Percentiles rank a stretch among this genome's conserved stretches.
These are phyloP conservation scores for Ateles fusciceps DNA, from an alignment of 2,797 vertebrate species.

Conservation along the genomic window DNA sequence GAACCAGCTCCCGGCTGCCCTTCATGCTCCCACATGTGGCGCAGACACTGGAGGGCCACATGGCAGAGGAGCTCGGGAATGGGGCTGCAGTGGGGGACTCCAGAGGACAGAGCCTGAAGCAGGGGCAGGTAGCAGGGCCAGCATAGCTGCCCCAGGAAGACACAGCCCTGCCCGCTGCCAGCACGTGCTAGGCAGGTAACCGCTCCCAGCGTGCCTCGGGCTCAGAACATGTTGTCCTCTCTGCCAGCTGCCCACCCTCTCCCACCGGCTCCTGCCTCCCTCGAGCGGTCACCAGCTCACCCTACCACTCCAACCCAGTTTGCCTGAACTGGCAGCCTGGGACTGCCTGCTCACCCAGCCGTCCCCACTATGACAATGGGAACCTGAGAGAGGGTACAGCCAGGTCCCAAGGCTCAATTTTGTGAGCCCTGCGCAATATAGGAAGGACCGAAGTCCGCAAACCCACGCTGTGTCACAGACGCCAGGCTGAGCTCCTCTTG, in stretches of 20 bases:
- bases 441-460: accelerated
- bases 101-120: background rate
- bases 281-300: background rate
- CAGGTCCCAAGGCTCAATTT: background rate
- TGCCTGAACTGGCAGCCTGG: accelerated
- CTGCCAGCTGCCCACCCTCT: background rate
- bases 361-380: background rate
- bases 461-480: accelerated
- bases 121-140: no score
- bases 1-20: no score
- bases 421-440: accelerated
- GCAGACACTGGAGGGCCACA: background rate
- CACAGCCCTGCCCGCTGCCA: accelerated
- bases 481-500: accelerated
- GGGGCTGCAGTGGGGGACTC: background rate
- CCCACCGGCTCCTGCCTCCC: background rate
- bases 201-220: accelerated
- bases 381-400: background rate
- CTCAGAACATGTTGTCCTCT: accelerated
- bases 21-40: background rate
- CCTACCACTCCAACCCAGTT: background rate
- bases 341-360: background rate
- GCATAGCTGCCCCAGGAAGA: background rate
- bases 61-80: accelerated
- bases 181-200: background rate